Evolutionary conservation across 2,113 vertebrate genomes (phyloP), one percentile per base, ranked within the genome.

Genomic region (Gasterosteus aculeatus): DNA sequence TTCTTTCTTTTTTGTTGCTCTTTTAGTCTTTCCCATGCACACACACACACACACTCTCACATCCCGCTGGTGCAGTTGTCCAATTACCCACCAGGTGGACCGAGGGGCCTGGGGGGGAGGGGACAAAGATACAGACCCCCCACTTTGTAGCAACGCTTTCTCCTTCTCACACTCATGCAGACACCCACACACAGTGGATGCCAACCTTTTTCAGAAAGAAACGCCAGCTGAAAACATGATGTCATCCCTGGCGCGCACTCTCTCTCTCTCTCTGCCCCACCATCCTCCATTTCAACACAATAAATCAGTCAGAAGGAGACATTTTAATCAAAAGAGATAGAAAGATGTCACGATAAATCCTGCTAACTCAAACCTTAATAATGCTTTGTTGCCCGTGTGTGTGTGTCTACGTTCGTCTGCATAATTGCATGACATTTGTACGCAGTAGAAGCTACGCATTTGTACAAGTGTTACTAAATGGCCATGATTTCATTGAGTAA

Each of bases 271-370:
- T 49, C 67, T 78, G 80, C 69, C 66, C 72, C 75, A 84, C 75
- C 80, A 61, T 89, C 69, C 33, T 85, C 73, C 72, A 74, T 87
- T 85, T 68, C 70, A 39, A 10, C 19, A 80, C 86, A 88, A 88
- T 86, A 93, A 94, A 91, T 94, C 87, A 75, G 75, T 56, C 78
- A 84, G 86, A 88, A 93, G 80, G 80, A 91, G 91, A 91, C 86
- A 57, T 92, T 93, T 91, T 93, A 93, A 39, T 92, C 88, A 93
- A 90, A 92, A 81, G 85, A 89, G 79, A 93, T 91, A 91, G 91
- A 90, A 86, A 85, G 89, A 83, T 78, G 76, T 81, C 85, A 82
- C 90, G 90, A 94, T 95, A 94, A 95, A 94, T 94, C 86, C 78
- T n/a, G 12, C 81, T 49, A 87, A 82, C 65, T 51, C 53, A 70